Conservation (phyloP, 2,797 vertebrate species). For the Micrastur ruficollis region DNA sequence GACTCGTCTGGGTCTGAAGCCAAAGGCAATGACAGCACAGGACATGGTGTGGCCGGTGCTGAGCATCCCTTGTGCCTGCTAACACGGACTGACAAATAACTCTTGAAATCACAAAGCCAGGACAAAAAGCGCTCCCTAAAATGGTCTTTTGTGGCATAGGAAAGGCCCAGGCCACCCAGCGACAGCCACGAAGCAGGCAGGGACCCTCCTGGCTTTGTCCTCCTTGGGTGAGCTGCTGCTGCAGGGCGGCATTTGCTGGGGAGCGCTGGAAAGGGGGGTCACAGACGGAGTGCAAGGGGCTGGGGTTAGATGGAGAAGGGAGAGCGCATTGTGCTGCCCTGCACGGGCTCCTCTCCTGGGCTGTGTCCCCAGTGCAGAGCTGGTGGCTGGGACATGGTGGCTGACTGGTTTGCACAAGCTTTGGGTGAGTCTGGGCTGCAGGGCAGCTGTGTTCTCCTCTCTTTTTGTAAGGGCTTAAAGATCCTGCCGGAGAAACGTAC, state of each 20-base stretch:
- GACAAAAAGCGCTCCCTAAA: background rate
- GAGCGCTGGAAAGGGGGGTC: background rate
- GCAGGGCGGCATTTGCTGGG: background rate
- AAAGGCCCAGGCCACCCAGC: background rate
- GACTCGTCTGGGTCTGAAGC: background rate
- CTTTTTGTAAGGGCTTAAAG: background rate
- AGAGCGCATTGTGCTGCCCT: background rate
- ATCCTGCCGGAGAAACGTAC: background rate
- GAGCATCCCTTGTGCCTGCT: background rate
- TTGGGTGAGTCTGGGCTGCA: background rate
- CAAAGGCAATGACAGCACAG: background rate
- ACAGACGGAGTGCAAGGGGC: background rate
- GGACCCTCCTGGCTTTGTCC: background rate
- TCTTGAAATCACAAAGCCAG: background rate
- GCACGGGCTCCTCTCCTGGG: background rate
- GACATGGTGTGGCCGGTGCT: fast-evolving
- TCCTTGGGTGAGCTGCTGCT: background rate
- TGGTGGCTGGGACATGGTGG: background rate
- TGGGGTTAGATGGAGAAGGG: background rate
- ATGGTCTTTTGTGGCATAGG: background rate
- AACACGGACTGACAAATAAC: background rate
- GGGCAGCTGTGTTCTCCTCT: fast-evolving
- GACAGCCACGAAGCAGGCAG: background rate
- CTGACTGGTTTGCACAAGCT: background rate
- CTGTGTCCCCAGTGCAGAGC: background rate